A percentile compares a stretch with the other conserved stretches of the same genome.
phyloP scores from a whole-genome alignment of 2,888 invertebrate species.

The Argyresthia albistria region DNA sequence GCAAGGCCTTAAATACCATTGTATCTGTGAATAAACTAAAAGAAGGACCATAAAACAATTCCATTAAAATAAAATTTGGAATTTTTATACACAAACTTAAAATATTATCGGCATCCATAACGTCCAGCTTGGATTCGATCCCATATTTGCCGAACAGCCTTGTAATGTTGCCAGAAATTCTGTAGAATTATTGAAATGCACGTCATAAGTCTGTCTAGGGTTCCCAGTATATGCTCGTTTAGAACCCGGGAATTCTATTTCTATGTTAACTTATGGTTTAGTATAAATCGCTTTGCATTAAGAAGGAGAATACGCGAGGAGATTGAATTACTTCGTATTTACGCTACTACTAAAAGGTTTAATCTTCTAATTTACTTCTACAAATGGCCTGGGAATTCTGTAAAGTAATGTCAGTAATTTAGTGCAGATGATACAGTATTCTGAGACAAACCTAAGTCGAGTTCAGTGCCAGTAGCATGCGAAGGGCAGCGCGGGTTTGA shows the following conservation, averaged over 20 bases:
- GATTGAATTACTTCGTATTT: background rate
- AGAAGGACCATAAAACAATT: background rate
- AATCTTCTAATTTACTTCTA: no score
- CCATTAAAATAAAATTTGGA: background rate
- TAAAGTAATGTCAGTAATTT: no score
- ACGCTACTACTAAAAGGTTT: no score
- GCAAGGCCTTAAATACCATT: no score
- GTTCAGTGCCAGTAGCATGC: no score
- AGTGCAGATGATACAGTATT: no score
- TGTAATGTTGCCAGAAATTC: conserved; percentile 2
- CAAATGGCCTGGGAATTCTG: no score
- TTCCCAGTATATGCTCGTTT: background rate
- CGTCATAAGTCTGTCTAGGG: background rate
- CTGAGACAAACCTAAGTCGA: no score
- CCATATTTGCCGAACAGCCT: conserved; percentile 3
- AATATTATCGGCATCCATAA: background rate
- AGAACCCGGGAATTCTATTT: background rate
- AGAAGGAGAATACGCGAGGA: no score
- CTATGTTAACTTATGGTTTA: background rate
- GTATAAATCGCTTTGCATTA: no score
- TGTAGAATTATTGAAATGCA: background rate
- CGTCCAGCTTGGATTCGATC: conserved; percentile 1
- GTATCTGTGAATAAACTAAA: no score
- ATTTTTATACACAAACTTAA: background rate
- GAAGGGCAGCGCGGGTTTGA: no score